phyloP scores from a whole-genome alignment of 1,140 invertebrate species.

The Formica selysi region DNA sequence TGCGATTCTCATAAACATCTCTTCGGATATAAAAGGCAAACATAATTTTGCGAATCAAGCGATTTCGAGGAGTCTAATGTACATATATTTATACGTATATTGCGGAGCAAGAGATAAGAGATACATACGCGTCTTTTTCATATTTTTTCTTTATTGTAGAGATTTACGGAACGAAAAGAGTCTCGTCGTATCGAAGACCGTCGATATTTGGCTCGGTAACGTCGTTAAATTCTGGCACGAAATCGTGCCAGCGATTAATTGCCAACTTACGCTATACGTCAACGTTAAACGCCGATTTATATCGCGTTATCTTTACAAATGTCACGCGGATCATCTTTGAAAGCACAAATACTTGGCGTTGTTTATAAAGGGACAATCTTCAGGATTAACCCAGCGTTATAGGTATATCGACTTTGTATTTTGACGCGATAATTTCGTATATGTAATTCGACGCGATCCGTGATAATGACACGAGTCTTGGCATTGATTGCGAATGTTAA shows the following conservation, averaged over 20 bases:
- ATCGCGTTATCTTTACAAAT: neutral
- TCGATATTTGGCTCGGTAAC: neutral
- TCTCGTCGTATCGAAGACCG: neutral
- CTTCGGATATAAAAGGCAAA: neutral
- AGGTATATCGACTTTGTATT: neutral
- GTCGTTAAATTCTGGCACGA: neutral
- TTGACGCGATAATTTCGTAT: neutral
- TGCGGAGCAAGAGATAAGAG: neutral
- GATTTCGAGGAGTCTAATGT: neutral
- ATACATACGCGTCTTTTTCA: neutral
- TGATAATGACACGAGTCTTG: constrained; percentile 18
- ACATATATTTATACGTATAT: neutral
- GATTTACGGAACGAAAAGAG: neutral
- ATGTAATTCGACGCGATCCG: neutral
- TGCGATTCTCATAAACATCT: constrained; percentile 33
- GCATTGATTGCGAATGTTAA: constrained; percentile 22
- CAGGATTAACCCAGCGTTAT: neutral
- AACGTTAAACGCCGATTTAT: constrained; percentile 12
- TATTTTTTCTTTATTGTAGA: neutral
- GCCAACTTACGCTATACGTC: neutral
- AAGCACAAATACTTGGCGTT: neutral
- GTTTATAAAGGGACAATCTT: neutral
- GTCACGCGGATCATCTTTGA: neutral
- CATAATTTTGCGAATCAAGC: neutral
- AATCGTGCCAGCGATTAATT: neutral